Conservation (phyloP, 1,140 invertebrate species). For the Liolophura sinensis region DNA sequence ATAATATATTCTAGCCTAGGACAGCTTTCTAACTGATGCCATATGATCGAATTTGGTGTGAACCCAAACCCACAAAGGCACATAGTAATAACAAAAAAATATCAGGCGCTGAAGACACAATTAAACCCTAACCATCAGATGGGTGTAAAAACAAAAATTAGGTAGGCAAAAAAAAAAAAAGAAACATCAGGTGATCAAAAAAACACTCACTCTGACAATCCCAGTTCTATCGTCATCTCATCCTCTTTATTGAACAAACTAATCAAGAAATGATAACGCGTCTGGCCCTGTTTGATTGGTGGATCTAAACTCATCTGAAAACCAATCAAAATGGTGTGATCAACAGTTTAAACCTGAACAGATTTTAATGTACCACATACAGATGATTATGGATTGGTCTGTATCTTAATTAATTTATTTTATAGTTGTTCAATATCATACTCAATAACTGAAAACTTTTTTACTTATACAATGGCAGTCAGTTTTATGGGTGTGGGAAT, state of each 20-base stretch:
- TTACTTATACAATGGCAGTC: too few relatives aligned
- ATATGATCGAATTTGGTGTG: neutral
- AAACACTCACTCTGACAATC: constrained; percentile 78
- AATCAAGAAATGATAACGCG: constrained; percentile 88
- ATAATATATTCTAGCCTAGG: too few relatives aligned
- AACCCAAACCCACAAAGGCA: neutral
- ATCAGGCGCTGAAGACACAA: too few relatives aligned
- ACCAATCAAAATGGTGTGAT: too few relatives aligned
- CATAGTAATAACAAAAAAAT: neutral
- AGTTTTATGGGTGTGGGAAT: too few relatives aligned
- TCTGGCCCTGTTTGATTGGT: constrained; percentile 99
- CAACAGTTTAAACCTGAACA: neutral
- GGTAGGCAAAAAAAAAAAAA: constrained; percentile 1
- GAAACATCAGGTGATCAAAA: too few relatives aligned
- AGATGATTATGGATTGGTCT: constrained; percentile 2
- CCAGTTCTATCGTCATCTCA: constrained; percentile 90
- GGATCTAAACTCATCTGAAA: constrained; percentile 88
- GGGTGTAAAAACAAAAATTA: neutral
- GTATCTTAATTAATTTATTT: constrained; percentile 3
- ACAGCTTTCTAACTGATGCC: too few relatives aligned
- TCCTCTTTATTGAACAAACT: constrained; percentile 89
- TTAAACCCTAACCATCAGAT: neutral
- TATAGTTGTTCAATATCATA: too few relatives aligned
- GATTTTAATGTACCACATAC: neutral
- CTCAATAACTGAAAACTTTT: too few relatives aligned